These are phyloP conservation scores for Hypolimnas misippus DNA, from an alignment of 2,888 invertebrate species.

Conservation along the genomic window DNA sequence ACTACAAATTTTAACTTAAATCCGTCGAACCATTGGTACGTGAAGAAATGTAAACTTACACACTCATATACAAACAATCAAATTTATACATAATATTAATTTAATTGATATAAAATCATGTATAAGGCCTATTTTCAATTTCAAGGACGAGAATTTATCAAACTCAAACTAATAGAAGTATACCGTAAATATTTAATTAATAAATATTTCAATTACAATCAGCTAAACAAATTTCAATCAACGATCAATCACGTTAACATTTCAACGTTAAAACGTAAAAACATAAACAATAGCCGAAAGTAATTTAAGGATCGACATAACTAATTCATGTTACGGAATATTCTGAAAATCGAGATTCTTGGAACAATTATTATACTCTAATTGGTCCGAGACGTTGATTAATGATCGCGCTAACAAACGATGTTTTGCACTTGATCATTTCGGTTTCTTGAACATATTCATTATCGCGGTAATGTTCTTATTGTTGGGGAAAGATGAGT, in stretches of 20 bases:
- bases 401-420: conserved; percentile 48
- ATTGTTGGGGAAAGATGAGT: conserved; percentile 39
- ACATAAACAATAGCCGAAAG: conserved; percentile 41
- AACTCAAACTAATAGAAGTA: not conserved
- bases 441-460: conserved; percentile 57
- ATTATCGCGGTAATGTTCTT: conserved; percentile 50
- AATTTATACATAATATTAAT: too few relatives aligned
- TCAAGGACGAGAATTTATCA: not conserved
- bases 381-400: conserved; percentile 59
- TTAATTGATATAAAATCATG: too few relatives aligned
- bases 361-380: conserved; percentile 55
- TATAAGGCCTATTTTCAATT: too few relatives aligned
- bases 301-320: conserved; percentile 42
- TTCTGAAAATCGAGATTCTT: conserved; percentile 49
- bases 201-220: not conserved
- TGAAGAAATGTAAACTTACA: too few relatives aligned
- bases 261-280: conserved; percentile 17
- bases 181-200: not conserved
- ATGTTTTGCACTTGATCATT: conserved; percentile 53
- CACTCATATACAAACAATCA: too few relatives aligned
- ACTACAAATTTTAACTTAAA: too few relatives aligned
- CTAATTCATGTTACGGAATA: conserved; percentile 48
- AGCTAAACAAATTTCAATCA: not conserved
- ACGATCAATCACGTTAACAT: conserved; percentile 3
- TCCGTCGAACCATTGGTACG: too few relatives aligned